Conservation (phyloP, 2,113 vertebrate species). For the Cepphus grylle region DNA sequence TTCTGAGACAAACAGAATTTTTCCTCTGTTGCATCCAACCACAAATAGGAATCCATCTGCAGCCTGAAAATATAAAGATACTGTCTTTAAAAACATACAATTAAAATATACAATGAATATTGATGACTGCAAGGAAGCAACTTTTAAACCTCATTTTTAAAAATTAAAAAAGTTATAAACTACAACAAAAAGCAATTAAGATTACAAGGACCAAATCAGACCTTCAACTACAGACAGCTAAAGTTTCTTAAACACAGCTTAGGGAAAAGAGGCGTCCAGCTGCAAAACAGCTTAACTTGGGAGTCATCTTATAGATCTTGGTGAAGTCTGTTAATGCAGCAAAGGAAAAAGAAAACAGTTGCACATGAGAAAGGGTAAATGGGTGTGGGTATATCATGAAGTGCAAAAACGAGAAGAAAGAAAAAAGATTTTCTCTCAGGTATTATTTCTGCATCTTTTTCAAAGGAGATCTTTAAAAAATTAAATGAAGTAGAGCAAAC, state of each 20-base stretch:
- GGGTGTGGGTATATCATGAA: neutral
- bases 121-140: neutral
- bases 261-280: neutral
- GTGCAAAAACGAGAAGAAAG: neutral
- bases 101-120: neutral
- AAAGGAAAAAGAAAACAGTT: neutral
- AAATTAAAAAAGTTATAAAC: neutral
- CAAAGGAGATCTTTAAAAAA: neutral
- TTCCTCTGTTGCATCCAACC: conserved; percentile 90
- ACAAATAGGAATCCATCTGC: conserved; percentile 92
- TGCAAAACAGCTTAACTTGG: neutral
- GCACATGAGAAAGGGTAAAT: neutral
- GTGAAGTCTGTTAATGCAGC: neutral
- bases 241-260: neutral
- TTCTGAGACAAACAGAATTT: conserved; percentile 91
- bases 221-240: neutral
- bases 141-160: neutral
- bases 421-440: neutral
- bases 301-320: neutral
- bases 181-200: neutral
- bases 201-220: neutral
- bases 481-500: neutral
- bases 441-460: neutral
- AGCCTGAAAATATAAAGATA: conserved; percentile 74
- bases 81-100: neutral